A percentile compares a stretch with the other conserved stretches of the same genome.
phyloP scores from a whole-genome alignment of 2,797 vertebrate species.

The Scleropages formosus region DNA sequence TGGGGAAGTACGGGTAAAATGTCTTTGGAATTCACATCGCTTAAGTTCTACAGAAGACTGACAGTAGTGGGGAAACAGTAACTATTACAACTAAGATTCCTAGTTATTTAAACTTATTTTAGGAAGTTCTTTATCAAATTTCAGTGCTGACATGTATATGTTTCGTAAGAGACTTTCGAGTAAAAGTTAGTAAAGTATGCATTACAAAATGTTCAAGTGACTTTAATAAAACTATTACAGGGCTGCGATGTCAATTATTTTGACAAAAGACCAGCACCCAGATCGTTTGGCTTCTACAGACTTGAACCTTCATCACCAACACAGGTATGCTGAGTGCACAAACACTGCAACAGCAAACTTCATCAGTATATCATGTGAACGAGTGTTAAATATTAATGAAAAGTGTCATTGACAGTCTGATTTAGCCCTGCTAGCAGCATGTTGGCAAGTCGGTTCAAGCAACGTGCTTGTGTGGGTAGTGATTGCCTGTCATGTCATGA shows the following conservation, averaged over 20 bases:
- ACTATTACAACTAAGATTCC: no score
- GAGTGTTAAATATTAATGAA: neutral
- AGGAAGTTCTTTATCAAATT: no score
- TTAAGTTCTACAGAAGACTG: no score
- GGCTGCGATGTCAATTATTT: constrained; percentile 74
- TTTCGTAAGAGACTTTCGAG: neutral
- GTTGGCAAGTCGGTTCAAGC: neutral
- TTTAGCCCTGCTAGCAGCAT: neutral
- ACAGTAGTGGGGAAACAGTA: no score
- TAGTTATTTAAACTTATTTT: no score
- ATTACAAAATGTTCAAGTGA: neutral
- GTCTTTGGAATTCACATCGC: no score
- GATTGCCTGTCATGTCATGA: neutral
- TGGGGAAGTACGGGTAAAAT: no score
- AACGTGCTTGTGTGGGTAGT: neutral
- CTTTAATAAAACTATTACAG: constrained; percentile 44
- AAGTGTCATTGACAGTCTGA: neutral
- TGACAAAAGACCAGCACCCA: constrained; percentile 71
- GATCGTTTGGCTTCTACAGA: constrained; percentile 73
- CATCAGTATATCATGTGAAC: neutral
- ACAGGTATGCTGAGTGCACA: constrained; percentile 59
- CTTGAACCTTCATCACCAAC: constrained; percentile 75
- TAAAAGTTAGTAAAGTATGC: no score
- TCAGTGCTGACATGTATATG: no score
- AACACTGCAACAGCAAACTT: neutral